Percentiles rank a stretch among this genome's conserved stretches.
phyloP scores from a whole-genome alignment of 1,140 invertebrate species.

The Berghia stephanieae region DNA sequence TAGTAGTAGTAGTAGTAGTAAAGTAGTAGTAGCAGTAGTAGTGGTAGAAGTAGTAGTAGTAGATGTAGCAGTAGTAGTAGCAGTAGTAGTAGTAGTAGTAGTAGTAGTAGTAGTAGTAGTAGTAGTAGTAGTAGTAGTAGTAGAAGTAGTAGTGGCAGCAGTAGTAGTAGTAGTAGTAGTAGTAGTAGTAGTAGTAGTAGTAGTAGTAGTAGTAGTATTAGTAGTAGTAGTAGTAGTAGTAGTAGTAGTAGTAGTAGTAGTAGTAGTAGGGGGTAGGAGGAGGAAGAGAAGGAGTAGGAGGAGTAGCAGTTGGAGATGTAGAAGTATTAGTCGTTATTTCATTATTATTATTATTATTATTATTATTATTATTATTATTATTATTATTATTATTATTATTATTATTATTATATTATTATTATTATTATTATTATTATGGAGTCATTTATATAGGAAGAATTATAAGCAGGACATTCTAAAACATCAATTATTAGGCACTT shows the following conservation, averaged over 20 bases:
- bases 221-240: conserved; percentile 9
- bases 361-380: neutral
- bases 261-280: conserved; percentile 19
- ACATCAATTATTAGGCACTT: too few relatives aligned
- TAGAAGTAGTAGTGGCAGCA: neutral
- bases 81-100: neutral
- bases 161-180: conserved; percentile 7
- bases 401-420: neutral
- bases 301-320: neutral
- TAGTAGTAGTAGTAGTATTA: conserved; percentile 21
- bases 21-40: neutral
- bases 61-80: too few relatives aligned
- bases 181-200: conserved; percentile 7
- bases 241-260: conserved; percentile 23
- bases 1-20: conserved; percentile 5
- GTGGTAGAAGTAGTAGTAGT: too few relatives aligned
- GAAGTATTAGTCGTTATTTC: neutral
- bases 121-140: neutral
- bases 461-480: too few relatives aligned
- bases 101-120: neutral
- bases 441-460: too few relatives aligned
- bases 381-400: neutral
- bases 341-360: neutral
- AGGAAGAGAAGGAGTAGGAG: conserved; percentile 12
- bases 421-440: neutral